Conservation (phyloP, 2,888 invertebrate genomes). For the Cataglyphis rosenhaueri region DNA sequence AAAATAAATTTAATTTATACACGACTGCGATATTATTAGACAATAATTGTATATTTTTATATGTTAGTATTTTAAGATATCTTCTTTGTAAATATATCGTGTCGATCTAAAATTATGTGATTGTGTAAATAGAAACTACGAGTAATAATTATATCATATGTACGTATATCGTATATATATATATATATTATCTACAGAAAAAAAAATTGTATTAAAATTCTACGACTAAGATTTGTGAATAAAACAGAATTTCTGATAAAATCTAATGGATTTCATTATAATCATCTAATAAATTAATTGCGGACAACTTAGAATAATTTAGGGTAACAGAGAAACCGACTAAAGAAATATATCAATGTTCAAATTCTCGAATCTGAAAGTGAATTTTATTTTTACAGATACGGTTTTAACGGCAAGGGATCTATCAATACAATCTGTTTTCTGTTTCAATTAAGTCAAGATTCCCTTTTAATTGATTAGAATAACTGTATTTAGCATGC, state of each 20-base stretch:
- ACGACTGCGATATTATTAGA: not conserved
- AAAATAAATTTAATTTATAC: conserved; percentile 1
- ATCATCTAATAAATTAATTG: not conserved
- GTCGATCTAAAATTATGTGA: not conserved
- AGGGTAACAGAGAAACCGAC: not conserved
- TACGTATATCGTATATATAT: not conserved
- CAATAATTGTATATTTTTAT: conserved; percentile 20
- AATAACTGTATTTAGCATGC: conserved; percentile 18
- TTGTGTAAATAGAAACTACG: not conserved
- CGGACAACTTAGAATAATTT: too few species aligned
- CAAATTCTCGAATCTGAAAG: not conserved
- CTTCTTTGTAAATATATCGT: not conserved
- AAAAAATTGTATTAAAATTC: conserved; percentile 20
- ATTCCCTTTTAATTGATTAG: not conserved
- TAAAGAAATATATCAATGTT: not conserved
- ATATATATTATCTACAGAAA: not conserved
- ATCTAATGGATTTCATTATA: not conserved
- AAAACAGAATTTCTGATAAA: conserved; percentile 7
- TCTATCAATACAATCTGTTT: conserved; percentile 20
- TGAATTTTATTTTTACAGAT: conserved; percentile 58
- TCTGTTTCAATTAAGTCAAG: not conserved
- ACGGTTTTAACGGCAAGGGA: conserved; percentile 31
- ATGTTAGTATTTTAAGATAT: not conserved
- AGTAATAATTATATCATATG: not conserved
- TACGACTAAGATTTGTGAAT: conserved; percentile 12